Conservation (phyloP, 2,888 invertebrate genomes). For the Endotricha flammealis region DNA sequence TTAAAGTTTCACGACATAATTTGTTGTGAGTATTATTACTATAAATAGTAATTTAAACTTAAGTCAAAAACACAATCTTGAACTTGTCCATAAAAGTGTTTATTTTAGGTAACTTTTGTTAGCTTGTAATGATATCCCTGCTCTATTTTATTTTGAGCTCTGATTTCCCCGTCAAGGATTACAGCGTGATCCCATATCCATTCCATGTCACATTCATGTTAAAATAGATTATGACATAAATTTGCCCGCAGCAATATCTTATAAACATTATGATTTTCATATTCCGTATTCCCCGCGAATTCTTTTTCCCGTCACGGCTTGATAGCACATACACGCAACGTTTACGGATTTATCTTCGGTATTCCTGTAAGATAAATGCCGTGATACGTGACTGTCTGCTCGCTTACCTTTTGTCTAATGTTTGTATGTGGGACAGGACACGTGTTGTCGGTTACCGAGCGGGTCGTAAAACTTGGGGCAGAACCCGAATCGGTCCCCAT, state of each 20-base stretch:
- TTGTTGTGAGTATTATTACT: too few species aligned
- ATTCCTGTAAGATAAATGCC: conserved; percentile 17
- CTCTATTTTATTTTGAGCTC: too few species aligned
- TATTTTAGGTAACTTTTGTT: too few species aligned
- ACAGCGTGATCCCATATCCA: too few species aligned
- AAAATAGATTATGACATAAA: too few species aligned
- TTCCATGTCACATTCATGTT: too few species aligned
- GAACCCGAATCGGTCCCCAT: conserved; percentile 13
- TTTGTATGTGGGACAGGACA: conserved; percentile 14
- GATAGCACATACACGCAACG: conserved; percentile 6
- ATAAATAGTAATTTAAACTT: too few species aligned
- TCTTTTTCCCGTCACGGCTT: conserved; percentile 5
- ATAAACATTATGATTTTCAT: neutral
- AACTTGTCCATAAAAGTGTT: too few species aligned
- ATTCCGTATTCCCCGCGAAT: neutral
- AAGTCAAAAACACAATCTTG: too few species aligned
- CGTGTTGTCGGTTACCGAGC: conserved; percentile 12
- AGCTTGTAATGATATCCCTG: too few species aligned
- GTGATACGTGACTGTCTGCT: conserved; percentile 22
- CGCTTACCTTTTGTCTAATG: conserved; percentile 16
- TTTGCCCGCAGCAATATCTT: neutral
- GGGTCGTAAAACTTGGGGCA: conserved; percentile 22
- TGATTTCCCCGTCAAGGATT: too few species aligned
- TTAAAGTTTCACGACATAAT: too few species aligned
- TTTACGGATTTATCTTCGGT: conserved; percentile 16